Conservation (phyloP, 1,140 invertebrate species). For the Drosophila bifasciata region DNA sequence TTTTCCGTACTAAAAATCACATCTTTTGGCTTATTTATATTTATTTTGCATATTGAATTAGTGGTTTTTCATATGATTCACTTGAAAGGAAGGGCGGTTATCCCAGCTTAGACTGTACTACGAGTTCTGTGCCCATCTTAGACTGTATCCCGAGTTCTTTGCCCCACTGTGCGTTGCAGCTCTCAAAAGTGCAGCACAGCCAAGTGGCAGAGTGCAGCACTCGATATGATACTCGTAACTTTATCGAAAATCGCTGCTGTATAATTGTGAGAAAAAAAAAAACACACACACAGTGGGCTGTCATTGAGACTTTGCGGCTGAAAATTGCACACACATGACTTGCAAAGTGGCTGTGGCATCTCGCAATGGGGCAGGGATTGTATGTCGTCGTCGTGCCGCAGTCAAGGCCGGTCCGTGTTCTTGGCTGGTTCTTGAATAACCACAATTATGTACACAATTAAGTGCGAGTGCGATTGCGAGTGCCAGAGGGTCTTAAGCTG, state of each 20-base stretch:
- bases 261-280: constrained; percentile 22
- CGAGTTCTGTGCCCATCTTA: not conserved
- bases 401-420: constrained; percentile 56
- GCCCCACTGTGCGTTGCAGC: constrained; percentile 24
- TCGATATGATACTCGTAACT: constrained; percentile 3
- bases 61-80: too few relatives aligned
- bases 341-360: constrained; percentile 37
- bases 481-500: not conserved
- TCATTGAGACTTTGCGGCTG: constrained; percentile 28
- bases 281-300: not conserved
- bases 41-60: too few relatives aligned
- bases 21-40: too few relatives aligned
- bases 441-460: constrained; percentile 64
- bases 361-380: constrained; percentile 38
- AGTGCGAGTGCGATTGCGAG: constrained; percentile 1
- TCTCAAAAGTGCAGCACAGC: constrained; percentile 22
- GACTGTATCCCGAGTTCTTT: too few relatives aligned
- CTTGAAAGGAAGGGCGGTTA: too few relatives aligned
- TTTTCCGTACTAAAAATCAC: too few relatives aligned
- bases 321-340: constrained; percentile 32
- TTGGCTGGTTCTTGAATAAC: constrained; percentile 56
- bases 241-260: constrained; percentile 15
- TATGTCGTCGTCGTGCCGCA: constrained; percentile 29
- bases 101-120: too few relatives aligned
- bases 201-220: constrained; percentile 34